A percentile compares a stretch with the other conserved stretches of the same genome.
phyloP scores from a whole-genome alignment of 2,797 vertebrate species.

The Benthosema pterotum region DNA sequence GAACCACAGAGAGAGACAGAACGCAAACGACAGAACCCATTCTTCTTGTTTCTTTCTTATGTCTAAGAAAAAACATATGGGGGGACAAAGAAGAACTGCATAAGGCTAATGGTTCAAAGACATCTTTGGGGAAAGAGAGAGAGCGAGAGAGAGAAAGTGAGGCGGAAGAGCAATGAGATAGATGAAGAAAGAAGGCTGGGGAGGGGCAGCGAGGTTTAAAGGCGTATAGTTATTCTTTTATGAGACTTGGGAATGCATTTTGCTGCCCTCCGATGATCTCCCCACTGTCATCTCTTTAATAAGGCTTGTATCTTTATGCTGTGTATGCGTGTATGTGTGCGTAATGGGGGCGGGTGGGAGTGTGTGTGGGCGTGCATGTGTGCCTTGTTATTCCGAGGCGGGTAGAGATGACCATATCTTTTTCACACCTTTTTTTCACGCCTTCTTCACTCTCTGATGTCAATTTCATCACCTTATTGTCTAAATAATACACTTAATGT shows the following conservation, averaged over 20 bases:
- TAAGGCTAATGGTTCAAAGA: constrained; percentile 1
- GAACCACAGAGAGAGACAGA: constrained; percentile 33
- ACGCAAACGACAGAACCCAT: constrained; percentile 34
- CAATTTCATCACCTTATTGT: no score
- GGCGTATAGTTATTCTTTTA: constrained; percentile 34
- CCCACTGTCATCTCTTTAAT: constrained; percentile 18
- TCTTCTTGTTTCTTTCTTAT: constrained; percentile 21
- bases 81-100: not conserved
- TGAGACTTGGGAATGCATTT: constrained; percentile 46
- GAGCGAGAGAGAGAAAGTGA: not conserved
- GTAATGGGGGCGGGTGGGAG: not conserved
- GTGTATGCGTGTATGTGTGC: no score
- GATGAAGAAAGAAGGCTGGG: not conserved
- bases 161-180: not conserved
- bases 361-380: no score
- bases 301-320: not conserved
- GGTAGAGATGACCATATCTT: no score
- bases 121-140: not conserved
- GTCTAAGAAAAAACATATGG: not conserved
- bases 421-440: no score
- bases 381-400: no score
- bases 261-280: constrained; percentile 31
- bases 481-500: no score
- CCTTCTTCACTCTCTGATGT: no score
- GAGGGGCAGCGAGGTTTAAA: not conserved